Base-by-base conservation (phyloP, 2,888 invertebrate genomes). In the Pyrrhopygopsis socrates region DNA sequence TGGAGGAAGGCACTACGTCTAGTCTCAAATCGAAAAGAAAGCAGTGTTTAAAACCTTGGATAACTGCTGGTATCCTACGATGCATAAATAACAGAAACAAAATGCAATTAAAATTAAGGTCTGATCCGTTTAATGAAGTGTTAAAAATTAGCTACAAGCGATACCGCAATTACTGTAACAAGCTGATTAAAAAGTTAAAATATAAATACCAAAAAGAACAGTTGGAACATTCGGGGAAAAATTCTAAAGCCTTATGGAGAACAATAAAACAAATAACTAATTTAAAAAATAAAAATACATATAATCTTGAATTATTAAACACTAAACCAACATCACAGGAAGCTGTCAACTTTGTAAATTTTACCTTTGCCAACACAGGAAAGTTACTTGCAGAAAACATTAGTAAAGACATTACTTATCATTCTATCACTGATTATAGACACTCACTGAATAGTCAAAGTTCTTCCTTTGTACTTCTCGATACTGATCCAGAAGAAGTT, bases 11-110 rank as follows among this genome's bases (percentile, higher is more conserved):
- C 27, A 27, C 60, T 11, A 11, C 11, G 27, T 11, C 15, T 0
- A 24, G n/a, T 34, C 54, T 38, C n/a, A 41, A 6, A 22, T 65
- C 22, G 15, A 38, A 29, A 50, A 76, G 29, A 65, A 76, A 45
- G 65, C 76, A 45, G 20, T 22, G 38, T 38, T 9, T 76, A 15
- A 76, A 76, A 18, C 76, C 76, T 3, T 76, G 76, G 81, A 76
- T 76, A 15, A 76, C 82, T 5, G 6, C 58, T 22, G 81, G 81
- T 1, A 27, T 81, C 6, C 60, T 82, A 18, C 34, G 70, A 20
- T 83, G 83, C 54, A 83, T 83, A 9, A 67, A 29, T 65, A 27
- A 83, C 54, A 65, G 83, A 74, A 79, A 83, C 54, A 76, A 76
- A 71, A 50, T 84, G 54, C 84, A 81, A 30, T 34, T 71, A 9